These are phyloP conservation scores for Arenicola marina DNA, from an alignment of 2,888 invertebrate genomes.

Conservation along the genomic window DNA sequence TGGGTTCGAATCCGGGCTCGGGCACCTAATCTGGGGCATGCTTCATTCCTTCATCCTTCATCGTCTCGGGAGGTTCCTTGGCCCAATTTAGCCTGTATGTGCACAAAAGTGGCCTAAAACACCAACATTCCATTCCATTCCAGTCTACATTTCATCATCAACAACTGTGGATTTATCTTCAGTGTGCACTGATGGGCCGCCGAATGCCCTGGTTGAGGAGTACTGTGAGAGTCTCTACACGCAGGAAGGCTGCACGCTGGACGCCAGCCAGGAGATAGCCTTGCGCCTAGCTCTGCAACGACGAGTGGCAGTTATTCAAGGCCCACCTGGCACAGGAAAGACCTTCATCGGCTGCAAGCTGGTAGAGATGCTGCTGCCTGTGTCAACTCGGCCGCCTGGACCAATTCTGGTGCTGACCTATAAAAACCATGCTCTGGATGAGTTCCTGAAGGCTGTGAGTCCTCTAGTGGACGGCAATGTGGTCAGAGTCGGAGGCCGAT, in stretches of 20 bases:
- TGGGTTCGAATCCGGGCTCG: too few species aligned
- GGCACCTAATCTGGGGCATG: too few species aligned
- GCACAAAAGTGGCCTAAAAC: slow-evolving; percentile 65
- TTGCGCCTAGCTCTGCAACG: slow-evolving; percentile 71
- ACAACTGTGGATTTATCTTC: too few species aligned
- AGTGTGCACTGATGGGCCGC: not conserved
- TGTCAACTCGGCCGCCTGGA: not conserved
- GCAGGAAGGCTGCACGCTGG: slow-evolving; percentile 62
- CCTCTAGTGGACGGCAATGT: slow-evolving; percentile 9
- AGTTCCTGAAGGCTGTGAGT: slow-evolving; percentile 21
- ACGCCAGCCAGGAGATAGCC: slow-evolving; percentile 72
- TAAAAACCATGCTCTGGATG: slow-evolving; percentile 32
- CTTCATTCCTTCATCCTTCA: too few species aligned
- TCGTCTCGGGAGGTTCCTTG: too few species aligned
- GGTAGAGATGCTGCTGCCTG: slow-evolving; percentile 54
- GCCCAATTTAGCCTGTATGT: too few species aligned
- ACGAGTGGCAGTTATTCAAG: slow-evolving; percentile 80
- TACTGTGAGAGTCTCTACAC: not conserved
- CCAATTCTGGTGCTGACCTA: slow-evolving; percentile 30
- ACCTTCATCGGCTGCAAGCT: slow-evolving; percentile 77
- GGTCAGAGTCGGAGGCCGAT: slow-evolving; percentile 23
- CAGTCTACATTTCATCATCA: too few species aligned
- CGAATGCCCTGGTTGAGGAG: not conserved
- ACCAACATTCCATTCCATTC: slow-evolving; percentile 72
- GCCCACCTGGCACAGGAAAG: slow-evolving; percentile 84